Base-by-base conservation (phyloP, 1,140 invertebrate species). In the Microplitis demolitor region DNA sequence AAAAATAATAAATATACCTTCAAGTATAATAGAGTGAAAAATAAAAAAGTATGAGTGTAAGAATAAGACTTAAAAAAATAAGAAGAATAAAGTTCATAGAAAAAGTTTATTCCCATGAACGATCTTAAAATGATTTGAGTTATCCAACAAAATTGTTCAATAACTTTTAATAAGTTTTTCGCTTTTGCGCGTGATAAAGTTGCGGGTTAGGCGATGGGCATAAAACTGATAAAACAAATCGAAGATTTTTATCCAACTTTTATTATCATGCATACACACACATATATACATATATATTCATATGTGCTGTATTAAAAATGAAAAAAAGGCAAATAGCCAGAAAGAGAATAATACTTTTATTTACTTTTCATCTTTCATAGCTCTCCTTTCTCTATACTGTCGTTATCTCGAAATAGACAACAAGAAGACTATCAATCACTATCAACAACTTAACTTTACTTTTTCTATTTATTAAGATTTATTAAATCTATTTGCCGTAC, bases 101-200 rank as follows among this genome's bases (percentile, higher is more conserved):
- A 31, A 54, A 53, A 67, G 34, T 54, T 67, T 54, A 53, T 67
- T 51, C 34, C 53, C 16, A 54, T 34, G 33, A 62, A 35, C 8
- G 14, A 50, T 64, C 31, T 64, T 45, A 31, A 64, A 50, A 64
- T 35, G 62, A 64, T 45, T 64, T 50, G 31, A 64, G 35, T 64
- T 67, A 67, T 35, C 50, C 13, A 54, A 53, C 31, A 54, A 50
- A 67, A 67, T 54, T 11, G 50, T 34, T 54, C 50, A 34, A 53
- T 67, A 53, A 45, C 31, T 67, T 67, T 67, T 53, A 67, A 53
- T 67, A 67, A 54, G 16, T 54, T 67, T 67, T 54, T 67, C 66
- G 66, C 66, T 31, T 67, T 53, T 67, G 39, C 39, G 62, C 62
- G 39, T 64, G 34, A 11, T 9, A 50, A 64, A 50, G 13, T 50